phyloP scores from a whole-genome alignment of 2,888 invertebrate species.

The Nineta flava region DNA sequence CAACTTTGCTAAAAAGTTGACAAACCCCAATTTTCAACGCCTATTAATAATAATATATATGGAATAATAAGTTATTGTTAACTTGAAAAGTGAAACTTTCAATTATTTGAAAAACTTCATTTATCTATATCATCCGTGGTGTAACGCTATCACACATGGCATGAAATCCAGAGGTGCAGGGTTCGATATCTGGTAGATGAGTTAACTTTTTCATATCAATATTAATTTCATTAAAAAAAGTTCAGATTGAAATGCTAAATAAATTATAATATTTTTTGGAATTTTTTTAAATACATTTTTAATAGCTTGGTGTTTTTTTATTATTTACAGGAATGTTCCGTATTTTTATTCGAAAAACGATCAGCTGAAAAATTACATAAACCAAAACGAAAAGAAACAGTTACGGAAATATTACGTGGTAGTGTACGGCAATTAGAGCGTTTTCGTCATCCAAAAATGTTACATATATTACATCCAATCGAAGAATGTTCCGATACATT shows the following conservation, averaged over 20 bases:
- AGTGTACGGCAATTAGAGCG: conserved; percentile 67
- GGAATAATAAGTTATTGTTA: too few species aligned
- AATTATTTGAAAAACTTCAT: too few species aligned
- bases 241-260: background rate
- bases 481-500: conserved; percentile 77
- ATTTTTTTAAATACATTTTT: conserved; percentile 6
- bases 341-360: conserved; percentile 87
- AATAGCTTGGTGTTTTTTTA: background rate
- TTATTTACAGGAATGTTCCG: conserved; percentile 67
- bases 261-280: background rate
- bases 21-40: too few species aligned
- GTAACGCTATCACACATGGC: too few species aligned
- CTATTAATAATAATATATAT: too few species aligned
- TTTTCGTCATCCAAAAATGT: conserved; percentile 69
- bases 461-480: conserved; percentile 51
- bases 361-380: conserved; percentile 85
- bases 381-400: conserved; percentile 80
- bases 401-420: conserved; percentile 69
- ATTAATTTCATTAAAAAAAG: background rate
- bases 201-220: too few species aligned
- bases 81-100: too few species aligned
- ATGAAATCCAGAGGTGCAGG: too few species aligned
- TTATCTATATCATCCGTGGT: too few species aligned
- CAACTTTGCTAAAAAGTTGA: too few species aligned
- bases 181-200: too few species aligned